Conservation (phyloP, 2,888 invertebrate genomes). For the Tupiocoris notatus region DNA sequence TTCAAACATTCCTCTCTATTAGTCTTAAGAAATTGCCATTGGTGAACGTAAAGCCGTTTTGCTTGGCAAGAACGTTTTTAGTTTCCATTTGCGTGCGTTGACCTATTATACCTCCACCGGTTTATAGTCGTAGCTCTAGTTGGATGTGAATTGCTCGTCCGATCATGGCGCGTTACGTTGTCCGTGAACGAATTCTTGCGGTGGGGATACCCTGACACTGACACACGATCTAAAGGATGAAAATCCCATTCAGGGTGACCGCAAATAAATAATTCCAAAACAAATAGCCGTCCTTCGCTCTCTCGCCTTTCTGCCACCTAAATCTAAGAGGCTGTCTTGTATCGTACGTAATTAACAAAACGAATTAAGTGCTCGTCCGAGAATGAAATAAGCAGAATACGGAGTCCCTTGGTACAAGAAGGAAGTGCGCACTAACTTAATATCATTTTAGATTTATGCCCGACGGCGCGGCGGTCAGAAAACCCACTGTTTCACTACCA, state of each 20-base stretch:
- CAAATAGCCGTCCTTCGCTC: not conserved
- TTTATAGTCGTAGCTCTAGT: no score
- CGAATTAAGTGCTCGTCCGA: not conserved
- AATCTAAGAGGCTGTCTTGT: not conserved
- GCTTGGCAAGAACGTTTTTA: no score
- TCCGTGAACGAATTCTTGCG: no score
- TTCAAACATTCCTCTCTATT: no score
- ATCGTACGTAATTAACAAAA: not conserved
- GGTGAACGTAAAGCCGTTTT: no score
- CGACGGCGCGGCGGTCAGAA: not conserved
- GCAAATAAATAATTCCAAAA: slow-evolving; percentile 6
- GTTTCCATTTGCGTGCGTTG: no score
- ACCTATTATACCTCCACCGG: no score
- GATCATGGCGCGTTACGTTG: no score
- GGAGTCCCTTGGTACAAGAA: not conserved
- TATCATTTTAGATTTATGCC: slow-evolving; percentile 4
- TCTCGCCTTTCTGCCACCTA: not conserved
- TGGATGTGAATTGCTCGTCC: no score
- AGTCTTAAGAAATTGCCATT: no score
- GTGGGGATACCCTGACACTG: not conserved
- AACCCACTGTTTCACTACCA: not conserved
- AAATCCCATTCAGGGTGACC: not conserved
- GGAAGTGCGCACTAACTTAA: slow-evolving; percentile 1
- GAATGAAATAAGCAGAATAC: not conserved
- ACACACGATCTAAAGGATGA: not conserved